phyloP scores from a whole-genome alignment of 2,113 vertebrate species.

The Prunella fulvescens region DNA sequence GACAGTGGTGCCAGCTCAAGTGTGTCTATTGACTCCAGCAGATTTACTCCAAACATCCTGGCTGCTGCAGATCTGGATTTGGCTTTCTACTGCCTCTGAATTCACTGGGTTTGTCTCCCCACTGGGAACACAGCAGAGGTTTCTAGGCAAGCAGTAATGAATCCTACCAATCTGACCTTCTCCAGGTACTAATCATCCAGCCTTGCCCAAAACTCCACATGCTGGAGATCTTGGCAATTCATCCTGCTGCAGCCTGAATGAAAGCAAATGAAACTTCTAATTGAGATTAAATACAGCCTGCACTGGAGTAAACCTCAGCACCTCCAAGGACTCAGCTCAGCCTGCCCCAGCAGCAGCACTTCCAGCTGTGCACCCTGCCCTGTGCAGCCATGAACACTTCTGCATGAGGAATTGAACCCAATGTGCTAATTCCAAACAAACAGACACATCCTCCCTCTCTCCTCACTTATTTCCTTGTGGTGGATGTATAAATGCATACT shows the following conservation, averaged over 20 bases:
- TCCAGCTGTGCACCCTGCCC: not conserved
- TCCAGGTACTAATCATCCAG: not conserved
- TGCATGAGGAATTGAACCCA: not conserved
- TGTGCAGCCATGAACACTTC: not conserved
- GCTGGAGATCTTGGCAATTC: not conserved
- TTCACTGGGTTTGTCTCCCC: not conserved
- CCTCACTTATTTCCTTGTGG: constrained; percentile 3
- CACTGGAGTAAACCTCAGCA: not conserved
- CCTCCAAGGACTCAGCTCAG: not conserved
- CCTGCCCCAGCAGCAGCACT: not conserved
- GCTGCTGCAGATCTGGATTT: not conserved
- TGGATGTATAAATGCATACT: constrained; percentile 18
- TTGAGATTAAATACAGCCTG: not conserved
- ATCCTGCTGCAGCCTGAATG: not conserved
- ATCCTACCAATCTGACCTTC: not conserved
- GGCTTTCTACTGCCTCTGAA: not conserved
- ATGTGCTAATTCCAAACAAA: not conserved
- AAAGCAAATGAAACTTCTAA: not conserved
- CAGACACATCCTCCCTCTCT: not conserved
- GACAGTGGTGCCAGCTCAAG: not conserved
- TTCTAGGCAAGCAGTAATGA: constrained; percentile 2
- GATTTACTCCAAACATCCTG: not conserved
- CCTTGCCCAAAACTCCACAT: not conserved
- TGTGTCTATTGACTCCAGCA: not conserved
- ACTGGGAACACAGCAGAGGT: not conserved